These are phyloP conservation scores for Grammomys surdaster DNA, from an alignment of 2,113 vertebrate species.

Conservation along the genomic window DNA sequence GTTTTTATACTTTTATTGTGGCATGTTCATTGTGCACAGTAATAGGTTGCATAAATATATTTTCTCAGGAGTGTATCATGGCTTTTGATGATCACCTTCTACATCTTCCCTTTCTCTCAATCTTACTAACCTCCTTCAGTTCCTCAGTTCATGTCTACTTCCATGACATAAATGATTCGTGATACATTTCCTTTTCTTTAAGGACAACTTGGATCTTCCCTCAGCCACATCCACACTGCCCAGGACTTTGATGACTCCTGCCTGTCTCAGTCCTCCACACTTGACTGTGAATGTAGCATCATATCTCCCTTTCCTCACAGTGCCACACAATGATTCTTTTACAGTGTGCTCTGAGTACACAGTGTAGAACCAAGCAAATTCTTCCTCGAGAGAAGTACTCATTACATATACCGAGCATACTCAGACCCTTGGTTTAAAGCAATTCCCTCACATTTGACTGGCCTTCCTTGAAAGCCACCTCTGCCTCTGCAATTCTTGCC, in stretches of 20 bases:
- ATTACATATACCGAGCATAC: accelerated
- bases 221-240: accelerated
- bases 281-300: not conserved
- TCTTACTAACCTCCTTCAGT: not conserved
- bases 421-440: not conserved
- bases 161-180: not conserved
- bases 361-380: not conserved
- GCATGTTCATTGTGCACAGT: not conserved
- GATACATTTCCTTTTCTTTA: not conserved
- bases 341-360: not conserved
- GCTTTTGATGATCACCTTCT: not conserved
- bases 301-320: not conserved
- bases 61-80: not conserved
- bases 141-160: not conserved
- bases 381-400: not conserved
- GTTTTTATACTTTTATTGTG: not conserved
- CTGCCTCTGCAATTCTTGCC: not conserved
- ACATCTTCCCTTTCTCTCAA: not conserved
- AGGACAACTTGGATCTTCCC: not conserved
- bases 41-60: not conserved
- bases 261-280: not conserved
- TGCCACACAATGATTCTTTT: not conserved
- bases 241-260: not conserved
- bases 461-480: not conserved
- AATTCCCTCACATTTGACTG: not conserved